Conservation (phyloP, 2,113 vertebrate genomes). For the Triplophysa siluroides region DNA sequence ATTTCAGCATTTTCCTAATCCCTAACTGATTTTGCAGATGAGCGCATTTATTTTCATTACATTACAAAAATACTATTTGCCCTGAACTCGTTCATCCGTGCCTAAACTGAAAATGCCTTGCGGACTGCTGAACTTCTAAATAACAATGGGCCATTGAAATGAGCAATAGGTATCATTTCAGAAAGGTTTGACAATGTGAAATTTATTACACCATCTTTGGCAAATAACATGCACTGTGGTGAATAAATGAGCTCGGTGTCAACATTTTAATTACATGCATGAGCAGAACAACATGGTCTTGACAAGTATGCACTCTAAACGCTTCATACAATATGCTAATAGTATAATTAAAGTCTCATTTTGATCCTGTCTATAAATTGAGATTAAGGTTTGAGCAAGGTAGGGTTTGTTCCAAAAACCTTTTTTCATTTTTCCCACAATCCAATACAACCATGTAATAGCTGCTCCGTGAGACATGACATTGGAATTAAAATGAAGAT, state of each 20-base stretch:
- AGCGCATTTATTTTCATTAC: conserved; percentile 60
- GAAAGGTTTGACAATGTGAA: background rate
- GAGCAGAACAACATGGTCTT: background rate
- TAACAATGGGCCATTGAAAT: background rate
- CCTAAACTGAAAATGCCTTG: conserved; percentile 56
- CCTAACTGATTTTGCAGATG: conserved; percentile 68
- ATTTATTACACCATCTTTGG: background rate
- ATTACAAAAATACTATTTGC: conserved; percentile 53
- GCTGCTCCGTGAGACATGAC: conserved; percentile 28
- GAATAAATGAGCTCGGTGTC: background rate
- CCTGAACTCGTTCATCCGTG: conserved; percentile 41
- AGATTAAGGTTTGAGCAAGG: background rate
- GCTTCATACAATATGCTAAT: conserved; percentile 15
- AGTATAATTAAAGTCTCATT: background rate
- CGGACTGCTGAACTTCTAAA: conserved; percentile 7
- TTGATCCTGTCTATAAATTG: background rate
- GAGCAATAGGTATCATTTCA: background rate
- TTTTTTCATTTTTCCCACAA: background rate
- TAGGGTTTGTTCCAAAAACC: conserved; percentile 1
- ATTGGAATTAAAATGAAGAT: conserved; percentile 51
- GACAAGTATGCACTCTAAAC: background rate
- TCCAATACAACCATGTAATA: background rate
- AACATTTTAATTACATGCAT: conserved; percentile 37
- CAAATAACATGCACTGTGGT: background rate
- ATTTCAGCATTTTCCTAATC: conserved; percentile 63